Conservation (phyloP, 1,140 invertebrate genomes). For the Oryzaephilus surinamensis region DNA sequence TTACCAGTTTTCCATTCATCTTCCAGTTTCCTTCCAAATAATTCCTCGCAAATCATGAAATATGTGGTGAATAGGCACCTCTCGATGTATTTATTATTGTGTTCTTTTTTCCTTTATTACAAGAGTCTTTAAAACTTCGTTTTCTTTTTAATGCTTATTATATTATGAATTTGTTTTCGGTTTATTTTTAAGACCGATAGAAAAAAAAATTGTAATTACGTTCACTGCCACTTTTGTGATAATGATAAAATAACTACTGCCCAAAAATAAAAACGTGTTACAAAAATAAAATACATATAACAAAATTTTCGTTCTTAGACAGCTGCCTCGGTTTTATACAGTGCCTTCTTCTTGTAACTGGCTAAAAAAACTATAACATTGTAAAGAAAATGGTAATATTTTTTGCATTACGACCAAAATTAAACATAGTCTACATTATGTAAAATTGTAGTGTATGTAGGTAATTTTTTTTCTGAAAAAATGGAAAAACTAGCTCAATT, state of each 20-base stretch:
- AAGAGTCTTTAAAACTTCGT: too few relatives aligned
- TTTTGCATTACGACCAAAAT: conserved; percentile 17
- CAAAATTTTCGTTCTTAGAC: conserved; percentile 1
- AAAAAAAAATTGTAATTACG: conserved; percentile 6
- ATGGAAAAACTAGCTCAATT: conserved; percentile 16
- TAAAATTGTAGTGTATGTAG: neutral
- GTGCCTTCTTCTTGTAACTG: conserved; percentile 13
- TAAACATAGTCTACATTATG: conserved; percentile 4
- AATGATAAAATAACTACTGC: conserved; percentile 7
- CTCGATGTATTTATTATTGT: too few relatives aligned
- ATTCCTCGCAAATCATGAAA: too few relatives aligned
- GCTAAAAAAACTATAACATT: conserved; percentile 5
- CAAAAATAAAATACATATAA: conserved; percentile 1
- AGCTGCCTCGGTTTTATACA: neutral
- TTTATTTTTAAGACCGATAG: neutral
- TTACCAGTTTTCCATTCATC: too few relatives aligned
- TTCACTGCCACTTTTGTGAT: conserved; percentile 20
- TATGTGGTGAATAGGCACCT: too few relatives aligned
- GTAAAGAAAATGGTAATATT: conserved; percentile 6
- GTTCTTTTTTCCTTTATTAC: too few relatives aligned
- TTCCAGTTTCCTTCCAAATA: too few relatives aligned
- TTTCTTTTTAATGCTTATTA: conserved; percentile 7
- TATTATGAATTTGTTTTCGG: neutral
- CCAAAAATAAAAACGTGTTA: conserved; percentile 1
- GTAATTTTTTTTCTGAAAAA: conserved; percentile 4